phyloP scores from a whole-genome alignment of 1,140 invertebrate species.

The Zaprionus nigranus region DNA sequence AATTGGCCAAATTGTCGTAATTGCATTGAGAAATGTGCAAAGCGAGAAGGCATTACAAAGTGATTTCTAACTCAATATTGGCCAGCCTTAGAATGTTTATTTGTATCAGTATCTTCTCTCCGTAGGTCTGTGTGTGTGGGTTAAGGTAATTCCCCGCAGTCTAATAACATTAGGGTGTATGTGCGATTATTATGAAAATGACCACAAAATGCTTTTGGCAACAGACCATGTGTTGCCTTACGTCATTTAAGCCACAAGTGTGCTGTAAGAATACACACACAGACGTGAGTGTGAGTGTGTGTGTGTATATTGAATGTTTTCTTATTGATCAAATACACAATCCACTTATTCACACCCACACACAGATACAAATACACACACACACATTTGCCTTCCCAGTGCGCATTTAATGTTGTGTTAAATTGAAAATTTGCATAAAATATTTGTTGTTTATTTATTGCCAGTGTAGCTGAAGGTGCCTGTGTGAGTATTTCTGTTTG shows the following conservation, averaged over 20 bases:
- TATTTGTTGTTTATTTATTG: slow-evolving; percentile 80
- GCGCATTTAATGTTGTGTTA: slow-evolving; percentile 79
- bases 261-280: slow-evolving; percentile 55
- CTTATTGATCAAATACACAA: slow-evolving; percentile 56
- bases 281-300: neutral
- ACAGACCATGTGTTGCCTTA: slow-evolving; percentile 51
- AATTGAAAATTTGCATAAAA: slow-evolving; percentile 83
- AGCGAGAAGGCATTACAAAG: slow-evolving; percentile 59
- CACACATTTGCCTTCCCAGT: slow-evolving; percentile 12
- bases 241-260: slow-evolving; percentile 70
- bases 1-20: slow-evolving; percentile 61
- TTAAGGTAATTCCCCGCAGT: slow-evolving; percentile 61
- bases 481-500: neutral
- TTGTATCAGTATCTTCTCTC: slow-evolving; percentile 4
- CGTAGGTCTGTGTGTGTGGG: slow-evolving; percentile 2
- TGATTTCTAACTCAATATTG: slow-evolving; percentile 66
- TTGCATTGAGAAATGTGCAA: slow-evolving; percentile 47
- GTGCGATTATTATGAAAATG: slow-evolving; percentile 77
- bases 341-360: neutral
- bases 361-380: neutral
- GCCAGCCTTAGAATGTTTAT: slow-evolving; percentile 33
- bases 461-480: slow-evolving; percentile 28
- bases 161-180: slow-evolving; percentile 70
- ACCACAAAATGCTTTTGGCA: slow-evolving; percentile 52
- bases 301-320: slow-evolving; percentile 50